These are phyloP conservation scores for Bettongia penicillata DNA, from an alignment of 2,113 vertebrate species.

Conservation along the genomic window DNA sequence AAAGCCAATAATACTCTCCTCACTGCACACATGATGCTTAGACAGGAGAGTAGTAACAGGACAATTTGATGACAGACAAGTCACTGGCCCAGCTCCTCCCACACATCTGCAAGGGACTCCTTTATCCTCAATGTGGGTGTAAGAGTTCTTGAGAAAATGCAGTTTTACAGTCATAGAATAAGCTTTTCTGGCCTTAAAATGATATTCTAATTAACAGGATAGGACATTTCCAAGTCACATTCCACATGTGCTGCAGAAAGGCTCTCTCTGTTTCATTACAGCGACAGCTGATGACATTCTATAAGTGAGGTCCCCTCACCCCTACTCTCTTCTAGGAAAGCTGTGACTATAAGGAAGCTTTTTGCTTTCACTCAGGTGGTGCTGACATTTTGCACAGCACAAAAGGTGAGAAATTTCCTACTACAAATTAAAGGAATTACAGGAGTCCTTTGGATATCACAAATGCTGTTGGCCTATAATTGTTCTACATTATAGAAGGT, in stretches of 20 bases:
- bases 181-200: background rate
- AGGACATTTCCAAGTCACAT: background rate
- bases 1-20: background rate
- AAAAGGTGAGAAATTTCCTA: background rate
- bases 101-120: background rate
- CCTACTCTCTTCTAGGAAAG: background rate
- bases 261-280: background rate
- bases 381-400: background rate
- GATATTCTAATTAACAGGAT: background rate
- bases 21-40: background rate
- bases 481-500: background rate
- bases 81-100: background rate
- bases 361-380: background rate
- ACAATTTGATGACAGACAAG: background rate
- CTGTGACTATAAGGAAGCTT: background rate
- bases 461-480: background rate
- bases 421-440: background rate
- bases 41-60: background rate
- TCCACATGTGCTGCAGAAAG: background rate
- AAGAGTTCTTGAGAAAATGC: background rate
- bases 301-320: background rate
- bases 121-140: background rate
- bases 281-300: background rate
- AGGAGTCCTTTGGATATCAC: background rate
- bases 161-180: background rate